Evolutionary conservation across 1,140 invertebrate genomes (phyloP).

Genomic region (Drosophila orosa): DNA sequence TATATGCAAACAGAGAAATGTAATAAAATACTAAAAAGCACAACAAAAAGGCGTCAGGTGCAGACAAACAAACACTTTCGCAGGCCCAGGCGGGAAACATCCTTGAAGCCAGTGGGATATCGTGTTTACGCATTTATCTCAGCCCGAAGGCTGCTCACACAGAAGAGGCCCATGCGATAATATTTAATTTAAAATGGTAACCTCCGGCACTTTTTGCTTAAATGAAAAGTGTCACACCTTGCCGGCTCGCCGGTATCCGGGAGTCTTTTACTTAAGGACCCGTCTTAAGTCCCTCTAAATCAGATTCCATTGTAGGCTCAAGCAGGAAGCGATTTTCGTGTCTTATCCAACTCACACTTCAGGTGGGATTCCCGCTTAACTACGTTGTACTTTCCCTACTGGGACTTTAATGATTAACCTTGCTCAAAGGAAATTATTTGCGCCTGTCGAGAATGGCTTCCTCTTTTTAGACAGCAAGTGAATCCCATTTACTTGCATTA

Average conservation of each 20-base stretch:
- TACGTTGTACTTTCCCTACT: background rate
- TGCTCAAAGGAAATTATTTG: background rate
- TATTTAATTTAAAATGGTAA: constrained; percentile 71
- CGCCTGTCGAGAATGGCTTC: background rate
- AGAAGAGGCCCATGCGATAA: constrained; percentile 45
- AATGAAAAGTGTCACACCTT: constrained; percentile 53
- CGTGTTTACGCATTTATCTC: constrained; percentile 58
- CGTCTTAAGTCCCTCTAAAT: constrained; percentile 22
- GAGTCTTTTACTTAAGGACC: constrained; percentile 23
- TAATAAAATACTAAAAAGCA: constrained; percentile 28
- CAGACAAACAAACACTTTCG: constrained; percentile 25
- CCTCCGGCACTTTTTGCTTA: constrained; percentile 50
- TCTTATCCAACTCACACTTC: constrained; percentile 7
- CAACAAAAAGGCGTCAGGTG: constrained; percentile 46
- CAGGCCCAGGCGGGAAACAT: constrained; percentile 8
- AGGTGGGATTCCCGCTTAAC: constrained; percentile 10
- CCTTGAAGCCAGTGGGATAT: constrained; percentile 31
- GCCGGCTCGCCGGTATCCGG: constrained; percentile 1
- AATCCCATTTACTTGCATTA: background rate
- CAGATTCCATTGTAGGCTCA: constrained; percentile 14
- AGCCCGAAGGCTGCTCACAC: constrained; percentile 36
- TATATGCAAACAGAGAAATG: constrained; percentile 19
- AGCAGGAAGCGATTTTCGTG: constrained; percentile 30
- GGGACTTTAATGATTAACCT: constrained; percentile 6
- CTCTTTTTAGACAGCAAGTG: background rate